Evolutionary conservation across 2,888 invertebrate species (phyloP).

Genomic region (Trichacis sp.): DNA sequence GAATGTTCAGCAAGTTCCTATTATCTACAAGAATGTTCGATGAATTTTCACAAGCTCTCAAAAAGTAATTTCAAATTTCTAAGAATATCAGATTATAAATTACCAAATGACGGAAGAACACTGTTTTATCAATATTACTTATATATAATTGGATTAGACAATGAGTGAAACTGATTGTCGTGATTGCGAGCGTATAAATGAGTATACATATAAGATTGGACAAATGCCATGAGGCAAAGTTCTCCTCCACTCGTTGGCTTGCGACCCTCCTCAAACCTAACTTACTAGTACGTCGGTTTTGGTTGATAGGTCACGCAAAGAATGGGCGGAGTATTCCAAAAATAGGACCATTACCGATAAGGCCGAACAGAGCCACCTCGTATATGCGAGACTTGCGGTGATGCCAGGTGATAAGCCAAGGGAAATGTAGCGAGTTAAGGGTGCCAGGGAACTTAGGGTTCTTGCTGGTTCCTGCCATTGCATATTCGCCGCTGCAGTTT

Average conservation of each 20-base stretch:
- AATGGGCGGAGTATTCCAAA: conserved; percentile 68
- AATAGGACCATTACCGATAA: conserved; percentile 68
- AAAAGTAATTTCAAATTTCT: too few relatives aligned
- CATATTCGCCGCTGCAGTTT: too few relatives aligned
- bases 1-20: too few relatives aligned
- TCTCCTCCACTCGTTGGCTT: conserved; percentile 12
- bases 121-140: neutral
- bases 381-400: conserved; percentile 48
- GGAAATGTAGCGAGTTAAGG: conserved; percentile 22
- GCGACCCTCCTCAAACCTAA: conserved; percentile 29
- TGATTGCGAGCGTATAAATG: neutral
- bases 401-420: conserved; percentile 67
- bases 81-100: too few relatives aligned
- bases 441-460: conserved; percentile 5
- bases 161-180: neutral
- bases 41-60: too few relatives aligned
- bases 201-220: neutral
- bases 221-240: conserved; percentile 6
- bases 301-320: conserved; percentile 64
- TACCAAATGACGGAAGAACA: too few relatives aligned
- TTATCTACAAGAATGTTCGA: too few relatives aligned
- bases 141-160: neutral
- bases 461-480: neutral
- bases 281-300: conserved; percentile 21
- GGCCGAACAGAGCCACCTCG: conserved; percentile 45